These are phyloP conservation scores for Myathropa florea DNA, from an alignment of 2,888 invertebrate species.

Conservation along the genomic window DNA sequence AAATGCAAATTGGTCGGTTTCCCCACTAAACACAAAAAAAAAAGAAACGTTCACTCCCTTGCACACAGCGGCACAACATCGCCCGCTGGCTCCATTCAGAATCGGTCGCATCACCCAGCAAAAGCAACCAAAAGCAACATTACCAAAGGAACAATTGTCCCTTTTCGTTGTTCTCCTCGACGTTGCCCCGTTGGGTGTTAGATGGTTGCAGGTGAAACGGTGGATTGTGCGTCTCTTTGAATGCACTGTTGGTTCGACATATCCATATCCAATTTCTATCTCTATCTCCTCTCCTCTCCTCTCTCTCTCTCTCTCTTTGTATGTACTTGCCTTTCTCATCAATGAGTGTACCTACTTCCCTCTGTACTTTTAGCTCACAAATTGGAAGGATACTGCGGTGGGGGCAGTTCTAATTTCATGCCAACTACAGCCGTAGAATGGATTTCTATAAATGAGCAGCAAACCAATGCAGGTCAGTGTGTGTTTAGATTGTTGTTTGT, in stretches of 20 bases:
- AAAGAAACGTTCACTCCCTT: no score
- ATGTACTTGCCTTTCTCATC: neutral
- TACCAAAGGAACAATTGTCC: conserved; percentile 38
- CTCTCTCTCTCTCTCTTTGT: no score
- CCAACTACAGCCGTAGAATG: conserved; percentile 77
- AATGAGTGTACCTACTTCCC: neutral
- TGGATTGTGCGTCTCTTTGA: no score
- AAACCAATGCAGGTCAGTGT: conserved; percentile 75
- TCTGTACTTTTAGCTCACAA: conserved; percentile 70
- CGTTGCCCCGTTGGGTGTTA: conserved; percentile 3
- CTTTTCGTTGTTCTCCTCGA: neutral
- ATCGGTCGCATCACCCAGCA: conserved; percentile 32
- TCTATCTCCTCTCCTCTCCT: neutral
- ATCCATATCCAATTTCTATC: no score
- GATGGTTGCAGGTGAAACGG: conserved; percentile 3
- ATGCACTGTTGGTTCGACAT: no score
- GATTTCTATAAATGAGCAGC: conserved; percentile 77
- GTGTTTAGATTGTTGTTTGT: conserved; percentile 2
- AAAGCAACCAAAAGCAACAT: conserved; percentile 46
- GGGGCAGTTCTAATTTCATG: conserved; percentile 72
- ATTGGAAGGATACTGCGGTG: conserved; percentile 74
- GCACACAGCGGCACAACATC: conserved; percentile 45
- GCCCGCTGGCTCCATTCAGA: conserved; percentile 34
- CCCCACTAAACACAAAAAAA: conserved; percentile 33
- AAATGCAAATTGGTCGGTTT: conserved; percentile 61